Conservation (phyloP, 1,140 invertebrate species). For the Pinna nobilis region DNA sequence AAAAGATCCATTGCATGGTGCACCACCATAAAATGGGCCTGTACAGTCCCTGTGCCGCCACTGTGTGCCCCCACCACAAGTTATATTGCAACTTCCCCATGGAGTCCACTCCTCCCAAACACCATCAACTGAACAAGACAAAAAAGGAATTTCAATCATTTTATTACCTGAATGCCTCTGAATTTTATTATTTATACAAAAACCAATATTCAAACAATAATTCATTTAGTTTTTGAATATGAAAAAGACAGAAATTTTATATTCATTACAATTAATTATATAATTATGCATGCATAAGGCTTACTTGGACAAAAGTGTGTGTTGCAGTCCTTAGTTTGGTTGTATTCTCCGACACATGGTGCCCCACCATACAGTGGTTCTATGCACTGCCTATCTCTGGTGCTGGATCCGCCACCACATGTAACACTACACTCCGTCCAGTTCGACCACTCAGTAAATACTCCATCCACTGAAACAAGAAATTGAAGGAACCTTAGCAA, state of each 20-base stretch:
- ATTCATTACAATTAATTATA: neutral
- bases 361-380: conserved; percentile 58
- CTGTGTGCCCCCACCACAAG: conserved; percentile 90
- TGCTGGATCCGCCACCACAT: conserved; percentile 60
- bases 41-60: conserved; percentile 77
- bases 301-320: conserved; percentile 57
- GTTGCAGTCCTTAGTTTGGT: conserved; percentile 52
- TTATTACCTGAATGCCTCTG: no score
- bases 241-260: neutral
- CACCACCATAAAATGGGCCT: conserved; percentile 44
- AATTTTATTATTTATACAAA: no score
- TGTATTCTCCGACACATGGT: conserved; percentile 50
- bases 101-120: conserved; percentile 75
- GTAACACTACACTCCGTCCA: conserved; percentile 55
- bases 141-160: neutral
- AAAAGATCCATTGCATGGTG: conserved; percentile 38
- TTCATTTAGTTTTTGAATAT: neutral
- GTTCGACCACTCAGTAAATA: conserved; percentile 48
- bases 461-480: conserved; percentile 39
- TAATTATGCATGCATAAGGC: neutral
- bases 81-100: conserved; percentile 92
- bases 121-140: conserved; percentile 54
- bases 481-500: neutral
- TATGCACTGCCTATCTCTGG: conserved; percentile 47
- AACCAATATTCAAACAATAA: no score